A percentile compares a stretch with the other conserved stretches of the same genome.
Conservation (phyloP, 2,797 vertebrate species). For the Eulemur mongoz region DNA sequence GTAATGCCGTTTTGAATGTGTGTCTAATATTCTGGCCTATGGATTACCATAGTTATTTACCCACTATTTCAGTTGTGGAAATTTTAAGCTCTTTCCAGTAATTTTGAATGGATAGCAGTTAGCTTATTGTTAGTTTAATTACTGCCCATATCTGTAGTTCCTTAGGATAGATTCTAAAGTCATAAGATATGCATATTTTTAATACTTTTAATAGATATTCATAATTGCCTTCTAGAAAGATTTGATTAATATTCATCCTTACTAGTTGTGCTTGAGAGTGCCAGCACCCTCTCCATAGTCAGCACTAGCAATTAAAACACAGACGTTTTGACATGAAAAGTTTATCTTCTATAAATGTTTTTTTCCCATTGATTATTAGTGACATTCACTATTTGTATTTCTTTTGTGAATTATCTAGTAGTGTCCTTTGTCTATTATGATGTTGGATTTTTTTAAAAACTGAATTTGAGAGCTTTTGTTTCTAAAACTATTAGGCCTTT, state of each 20-base stretch:
- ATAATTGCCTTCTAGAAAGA: not conserved
- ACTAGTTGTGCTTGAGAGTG: constrained; percentile 12
- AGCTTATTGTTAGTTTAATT: constrained; percentile 16
- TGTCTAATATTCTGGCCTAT: not conserved
- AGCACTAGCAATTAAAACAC: not conserved
- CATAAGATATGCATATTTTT: not conserved
- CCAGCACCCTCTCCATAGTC: not conserved
- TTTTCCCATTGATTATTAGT: not conserved
- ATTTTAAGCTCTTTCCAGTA: not conserved
- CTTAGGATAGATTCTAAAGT: constrained; percentile 50
- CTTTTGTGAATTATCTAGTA: constrained; percentile 3
- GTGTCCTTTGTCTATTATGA: not conserved
- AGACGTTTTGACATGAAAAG: constrained; percentile 4
- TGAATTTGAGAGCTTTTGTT: not conserved
- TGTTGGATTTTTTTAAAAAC: not conserved
- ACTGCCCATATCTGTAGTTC: not conserved
- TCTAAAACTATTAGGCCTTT: not conserved
- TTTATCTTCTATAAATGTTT: constrained; percentile 30
- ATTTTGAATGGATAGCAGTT: constrained; percentile 9
- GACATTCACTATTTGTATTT: constrained; percentile 8
- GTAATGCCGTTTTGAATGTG: constrained; percentile 5
- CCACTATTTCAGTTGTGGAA: not conserved
- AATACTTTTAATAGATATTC: constrained; percentile 23
- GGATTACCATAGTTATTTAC: constrained; percentile 24
- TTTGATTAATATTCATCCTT: not conserved